A percentile compares a stretch with the other conserved stretches of the same genome.
Conservation (phyloP, 2,113 vertebrate genomes). For the Lipotes vexillifer region DNA sequence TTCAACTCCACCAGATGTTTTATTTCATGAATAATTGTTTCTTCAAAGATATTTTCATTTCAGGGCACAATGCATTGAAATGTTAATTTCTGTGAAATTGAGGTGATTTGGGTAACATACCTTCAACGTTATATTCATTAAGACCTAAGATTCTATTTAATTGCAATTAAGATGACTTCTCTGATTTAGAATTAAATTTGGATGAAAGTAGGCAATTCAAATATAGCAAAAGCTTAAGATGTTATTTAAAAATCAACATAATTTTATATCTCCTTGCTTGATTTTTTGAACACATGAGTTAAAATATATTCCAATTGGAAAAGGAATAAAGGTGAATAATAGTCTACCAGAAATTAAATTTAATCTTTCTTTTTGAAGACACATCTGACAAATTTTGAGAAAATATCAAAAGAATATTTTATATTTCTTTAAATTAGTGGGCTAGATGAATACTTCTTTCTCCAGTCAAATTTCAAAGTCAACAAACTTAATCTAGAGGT, state of each 20-base stretch:
- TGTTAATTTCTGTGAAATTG: slow-evolving; percentile 43
- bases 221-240: slow-evolving; percentile 11
- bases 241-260: slow-evolving; percentile 53
- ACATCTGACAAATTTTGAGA: background rate
- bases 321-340: slow-evolving; percentile 14
- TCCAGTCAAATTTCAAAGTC: background rate
- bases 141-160: slow-evolving; percentile 27
- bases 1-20: slow-evolving; percentile 38
- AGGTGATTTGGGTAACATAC: background rate
- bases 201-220: slow-evolving; percentile 20
- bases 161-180: slow-evolving; percentile 29
- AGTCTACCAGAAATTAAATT: slow-evolving; percentile 20
- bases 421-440: background rate
- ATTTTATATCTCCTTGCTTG: slow-evolving; percentile 54
- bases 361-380: slow-evolving; percentile 30
- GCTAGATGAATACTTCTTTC: background rate
- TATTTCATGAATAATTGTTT: slow-evolving; percentile 48
- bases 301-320: slow-evolving; percentile 31
- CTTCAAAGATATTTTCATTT: slow-evolving; percentile 51
- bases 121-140: background rate
- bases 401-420: slow-evolving; percentile 35
- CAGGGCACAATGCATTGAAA: slow-evolving; percentile 25
- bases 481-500: background rate
- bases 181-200: slow-evolving; percentile 49
- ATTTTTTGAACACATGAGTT: slow-evolving; percentile 40